Evolutionary conservation across 2,888 invertebrate species (phyloP), one percentile per base, ranked within the genome.

Genomic region (Odontocerum albicorne): DNA sequence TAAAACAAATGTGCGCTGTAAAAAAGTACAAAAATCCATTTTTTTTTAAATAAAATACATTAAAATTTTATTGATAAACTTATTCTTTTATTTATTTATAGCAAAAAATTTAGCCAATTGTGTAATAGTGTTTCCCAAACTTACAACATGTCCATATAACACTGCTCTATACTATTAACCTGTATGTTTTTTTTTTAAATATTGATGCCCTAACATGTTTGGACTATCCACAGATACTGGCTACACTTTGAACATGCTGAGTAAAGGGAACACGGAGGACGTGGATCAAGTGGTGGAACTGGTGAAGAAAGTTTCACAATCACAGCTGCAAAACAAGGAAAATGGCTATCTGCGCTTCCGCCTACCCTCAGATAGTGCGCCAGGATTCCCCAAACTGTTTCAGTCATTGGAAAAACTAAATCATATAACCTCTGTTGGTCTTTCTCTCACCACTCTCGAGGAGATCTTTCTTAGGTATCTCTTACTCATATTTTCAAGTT

Each of bases 381-480:
- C 32, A 1, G 42, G 7, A 3, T 42, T 50, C n/a, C 42, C 35
- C 4, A 13, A n/a, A 4, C 27, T 51, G 17, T 51, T 51, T 16
- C 19, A 21, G 10, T 12, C 12, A 1, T 66, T 95, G 33, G 92
- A 93, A 68, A 54, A 62, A 0, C 68, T 74, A 10, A 82, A 80
- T 62, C 67, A 71, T 1, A 85, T 96, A 38, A 78, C 81, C 42
- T 85, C 88, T 6, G 87, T 93, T 53, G 90, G 92, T 0, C 83
- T 95, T 0, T 89, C 92, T 0, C 83, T 92, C 13, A 92, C 95
- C 0, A 94, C 95, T 0, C 79, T 97, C 65, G 96, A 97, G 70
- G 95, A 96, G 71, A 95, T 97, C 1, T 95, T 94, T 69, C 69
- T 95, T 44, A 89, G 84, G 90, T 88, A 19, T 16, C 3, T 20